These are phyloP conservation scores for Cosmia trapezina DNA, from an alignment of 2,888 invertebrate genomes.

Conservation along the genomic window DNA sequence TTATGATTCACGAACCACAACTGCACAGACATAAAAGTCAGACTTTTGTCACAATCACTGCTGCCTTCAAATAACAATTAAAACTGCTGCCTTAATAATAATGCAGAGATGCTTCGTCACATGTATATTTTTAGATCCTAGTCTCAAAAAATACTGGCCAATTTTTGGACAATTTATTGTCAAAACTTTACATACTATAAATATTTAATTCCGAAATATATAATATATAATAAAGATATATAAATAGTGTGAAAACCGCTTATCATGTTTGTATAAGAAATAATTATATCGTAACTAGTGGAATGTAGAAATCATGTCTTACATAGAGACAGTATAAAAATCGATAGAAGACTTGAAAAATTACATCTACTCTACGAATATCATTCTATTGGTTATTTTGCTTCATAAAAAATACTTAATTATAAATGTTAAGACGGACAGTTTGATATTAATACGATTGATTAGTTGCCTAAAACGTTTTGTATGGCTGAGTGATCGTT, in stretches of 20 bases:
- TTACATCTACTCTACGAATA: constrained; percentile 47
- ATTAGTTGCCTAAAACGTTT: constrained; percentile 63
- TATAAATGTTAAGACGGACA: constrained; percentile 69
- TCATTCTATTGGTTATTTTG: constrained; percentile 64
- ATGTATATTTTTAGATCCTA: constrained; percentile 49
- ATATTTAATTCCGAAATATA: constrained; percentile 54
- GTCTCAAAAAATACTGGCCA: constrained; percentile 80
- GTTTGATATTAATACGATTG: constrained; percentile 62
- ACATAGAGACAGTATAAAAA: constrained; percentile 27
- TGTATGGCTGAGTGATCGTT: constrained; percentile 61
- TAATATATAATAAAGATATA: no score
- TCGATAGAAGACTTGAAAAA: constrained; percentile 27
- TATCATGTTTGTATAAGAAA: constrained; percentile 32
- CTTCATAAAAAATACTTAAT: constrained; percentile 63
- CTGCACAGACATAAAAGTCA: constrained; percentile 39
- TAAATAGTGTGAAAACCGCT: constrained; percentile 53
- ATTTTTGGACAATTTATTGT: constrained; percentile 71
- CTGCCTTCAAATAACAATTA: constrained; percentile 15
- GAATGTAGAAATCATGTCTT: constrained; percentile 54
- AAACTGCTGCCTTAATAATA: constrained; percentile 27
- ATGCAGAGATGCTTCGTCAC: constrained; percentile 32
- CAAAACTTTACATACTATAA: constrained; percentile 51
- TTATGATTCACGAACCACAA: constrained; percentile 24
- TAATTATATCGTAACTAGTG: constrained; percentile 37
- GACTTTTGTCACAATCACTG: constrained; percentile 39